Percentiles rank a stretch among this genome's conserved stretches.
phyloP scores from a whole-genome alignment of 1,140 invertebrate species.

The Macrosteles quadrilineatus region DNA sequence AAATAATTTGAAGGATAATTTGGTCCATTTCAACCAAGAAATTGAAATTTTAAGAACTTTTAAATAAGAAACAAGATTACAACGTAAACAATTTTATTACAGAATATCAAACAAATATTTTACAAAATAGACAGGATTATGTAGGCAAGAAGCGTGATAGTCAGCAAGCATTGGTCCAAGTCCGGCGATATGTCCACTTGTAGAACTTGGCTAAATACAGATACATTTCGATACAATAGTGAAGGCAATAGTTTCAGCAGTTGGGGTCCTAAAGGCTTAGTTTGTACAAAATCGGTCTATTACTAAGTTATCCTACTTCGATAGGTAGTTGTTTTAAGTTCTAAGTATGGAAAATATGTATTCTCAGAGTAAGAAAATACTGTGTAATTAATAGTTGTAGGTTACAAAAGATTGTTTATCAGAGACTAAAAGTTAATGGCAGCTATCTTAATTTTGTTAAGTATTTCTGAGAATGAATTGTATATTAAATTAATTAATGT shows the following conservation, averaged over 20 bases:
- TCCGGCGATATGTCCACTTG: not conserved
- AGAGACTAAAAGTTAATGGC: no score
- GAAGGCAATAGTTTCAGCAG: not conserved
- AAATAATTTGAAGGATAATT: no score
- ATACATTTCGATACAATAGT: not conserved
- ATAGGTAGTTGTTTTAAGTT: not conserved
- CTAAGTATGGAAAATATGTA: not conserved
- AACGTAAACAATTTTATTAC: slow-evolving; percentile 15
- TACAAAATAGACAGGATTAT: not conserved
- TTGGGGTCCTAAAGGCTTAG: not conserved
- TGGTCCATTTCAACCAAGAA: no score
- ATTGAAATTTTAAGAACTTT: no score
- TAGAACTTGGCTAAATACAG: no score
- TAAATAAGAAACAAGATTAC: not conserved
- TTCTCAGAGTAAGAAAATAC: not conserved
- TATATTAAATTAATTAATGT: no score
- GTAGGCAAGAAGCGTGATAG: not conserved
- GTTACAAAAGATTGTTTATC: no score
- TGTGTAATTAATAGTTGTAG: no score
- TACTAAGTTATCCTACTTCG: not conserved
- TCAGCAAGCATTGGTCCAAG: not conserved
- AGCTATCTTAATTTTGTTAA: no score
- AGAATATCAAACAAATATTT: not conserved
- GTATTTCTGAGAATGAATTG: no score
- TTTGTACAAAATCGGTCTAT: not conserved